Conservation (phyloP, 2,797 vertebrate genomes). For the Oceanodroma leucorhoa region DNA sequence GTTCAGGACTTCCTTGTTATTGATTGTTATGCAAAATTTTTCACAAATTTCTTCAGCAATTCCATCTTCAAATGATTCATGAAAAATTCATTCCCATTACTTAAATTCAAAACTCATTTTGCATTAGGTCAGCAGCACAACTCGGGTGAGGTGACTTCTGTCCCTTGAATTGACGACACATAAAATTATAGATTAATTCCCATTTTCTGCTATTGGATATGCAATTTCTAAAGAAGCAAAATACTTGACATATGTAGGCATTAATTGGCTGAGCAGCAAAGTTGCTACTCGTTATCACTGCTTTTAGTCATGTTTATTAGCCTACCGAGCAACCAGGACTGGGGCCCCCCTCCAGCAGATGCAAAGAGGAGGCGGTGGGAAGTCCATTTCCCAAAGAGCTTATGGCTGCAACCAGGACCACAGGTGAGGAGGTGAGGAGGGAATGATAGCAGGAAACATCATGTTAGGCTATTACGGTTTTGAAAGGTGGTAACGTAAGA, state of each 20-base stretch:
- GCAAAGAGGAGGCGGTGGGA: background rate
- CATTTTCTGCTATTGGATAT: background rate
- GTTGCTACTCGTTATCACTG: background rate
- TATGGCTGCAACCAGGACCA: slow-evolving; percentile 19
- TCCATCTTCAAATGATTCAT: background rate
- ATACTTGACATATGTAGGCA: background rate
- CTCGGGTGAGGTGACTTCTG: background rate
- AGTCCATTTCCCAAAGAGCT: slow-evolving; percentile 16
- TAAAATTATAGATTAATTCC: background rate
- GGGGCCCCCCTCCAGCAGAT: background rate
- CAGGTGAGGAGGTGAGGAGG: slow-evolving; percentile 28
- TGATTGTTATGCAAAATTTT: background rate
- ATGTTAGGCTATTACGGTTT: background rate
- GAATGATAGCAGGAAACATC: slow-evolving; percentile 56
- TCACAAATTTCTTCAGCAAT: background rate
- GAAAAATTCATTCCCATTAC: background rate
- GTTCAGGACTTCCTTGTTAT: background rate
- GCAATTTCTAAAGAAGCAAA: background rate
- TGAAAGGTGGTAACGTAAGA: slow-evolving; percentile 22
- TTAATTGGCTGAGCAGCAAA: background rate
- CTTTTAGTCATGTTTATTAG: background rate
- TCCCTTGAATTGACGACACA: background rate
- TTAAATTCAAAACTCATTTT: background rate
- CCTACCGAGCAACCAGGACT: background rate
- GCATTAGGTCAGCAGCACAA: background rate